A percentile compares a stretch with the other conserved stretches of the same genome.
Evolutionary conservation across 2,888 invertebrate genomes (phyloP).

Genomic region (Resseliella maxima): DNA sequence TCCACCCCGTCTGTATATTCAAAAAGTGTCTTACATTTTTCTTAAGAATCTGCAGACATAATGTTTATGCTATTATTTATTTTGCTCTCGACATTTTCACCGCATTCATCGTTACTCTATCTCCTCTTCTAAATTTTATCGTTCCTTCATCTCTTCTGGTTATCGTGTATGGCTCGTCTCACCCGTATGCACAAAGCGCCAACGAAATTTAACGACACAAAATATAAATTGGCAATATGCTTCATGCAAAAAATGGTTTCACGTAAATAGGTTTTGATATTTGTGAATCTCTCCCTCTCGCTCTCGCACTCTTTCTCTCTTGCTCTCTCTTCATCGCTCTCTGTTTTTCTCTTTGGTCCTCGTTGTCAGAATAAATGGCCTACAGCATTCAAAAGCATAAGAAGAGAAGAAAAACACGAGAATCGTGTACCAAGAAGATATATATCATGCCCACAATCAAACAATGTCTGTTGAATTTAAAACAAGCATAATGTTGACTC

Average conservation of each 20-base stretch:
- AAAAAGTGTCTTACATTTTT: constrained; percentile 1
- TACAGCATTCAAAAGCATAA: neutral
- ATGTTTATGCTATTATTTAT: constrained; percentile 52
- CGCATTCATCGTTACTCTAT: neutral
- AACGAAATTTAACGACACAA: constrained; percentile 28
- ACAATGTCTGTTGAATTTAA: constrained; percentile 5
- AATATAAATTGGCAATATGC: constrained; percentile 54
- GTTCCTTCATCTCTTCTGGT: neutral
- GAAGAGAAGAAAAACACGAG: neutral
- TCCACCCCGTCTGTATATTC: neutral
- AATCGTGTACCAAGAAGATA: neutral
- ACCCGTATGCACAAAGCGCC: neutral
- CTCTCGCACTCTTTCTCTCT: no score
- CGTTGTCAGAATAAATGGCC: neutral
- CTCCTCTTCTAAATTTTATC: neutral
- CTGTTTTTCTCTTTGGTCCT: neutral
- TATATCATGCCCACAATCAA: neutral
- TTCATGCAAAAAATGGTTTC: neutral
- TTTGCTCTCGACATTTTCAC: constrained; percentile 39
- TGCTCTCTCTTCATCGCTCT: no score
- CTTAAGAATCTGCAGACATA: constrained; percentile 38
- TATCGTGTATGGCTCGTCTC: neutral
- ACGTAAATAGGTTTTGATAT: constrained; percentile 47
- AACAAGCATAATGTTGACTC: neutral
- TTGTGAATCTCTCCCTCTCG: neutral